Evolutionary conservation across 1,140 invertebrate genomes (phyloP).

Genomic region (Saccostrea glomerata): DNA sequence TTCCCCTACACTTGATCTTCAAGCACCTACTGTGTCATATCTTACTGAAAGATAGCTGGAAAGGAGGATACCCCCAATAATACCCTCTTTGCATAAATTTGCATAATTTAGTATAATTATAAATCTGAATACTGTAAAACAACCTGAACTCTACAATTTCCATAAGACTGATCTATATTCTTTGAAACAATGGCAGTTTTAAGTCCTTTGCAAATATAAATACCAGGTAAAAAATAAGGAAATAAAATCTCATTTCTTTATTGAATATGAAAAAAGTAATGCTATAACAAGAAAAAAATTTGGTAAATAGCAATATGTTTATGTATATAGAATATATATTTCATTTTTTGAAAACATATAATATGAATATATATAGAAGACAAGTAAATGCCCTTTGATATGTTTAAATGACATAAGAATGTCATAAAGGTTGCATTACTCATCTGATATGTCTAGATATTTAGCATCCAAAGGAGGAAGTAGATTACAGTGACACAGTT

Average conservation of each 20-base stretch:
- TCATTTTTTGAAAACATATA: neutral
- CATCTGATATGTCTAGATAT: neutral
- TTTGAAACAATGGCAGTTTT: too few species aligned
- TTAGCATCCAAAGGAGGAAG: neutral
- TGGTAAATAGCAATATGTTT: constrained; percentile 25
- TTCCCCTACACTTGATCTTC: too few species aligned
- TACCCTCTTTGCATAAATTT: too few species aligned
- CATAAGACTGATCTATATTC: too few species aligned
- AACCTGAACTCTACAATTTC: too few species aligned
- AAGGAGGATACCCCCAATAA: too few species aligned
- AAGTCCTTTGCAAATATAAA: too few species aligned
- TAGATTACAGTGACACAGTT: neutral
- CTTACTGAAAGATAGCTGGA: too few species aligned
- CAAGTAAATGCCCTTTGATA: neutral
- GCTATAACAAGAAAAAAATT: constrained; percentile 30
- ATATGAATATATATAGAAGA: neutral
- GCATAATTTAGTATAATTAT: too few species aligned
- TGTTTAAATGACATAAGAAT: neutral
- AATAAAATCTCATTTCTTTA: neutral
- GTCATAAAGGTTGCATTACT: neutral
- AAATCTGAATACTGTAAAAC: too few species aligned
- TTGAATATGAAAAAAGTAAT: constrained; percentile 2
- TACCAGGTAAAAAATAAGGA: neutral
- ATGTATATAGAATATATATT: neutral
- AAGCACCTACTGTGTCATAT: too few species aligned